Conservation (phyloP, 1,140 invertebrate species). For the Charaxes varanes region DNA sequence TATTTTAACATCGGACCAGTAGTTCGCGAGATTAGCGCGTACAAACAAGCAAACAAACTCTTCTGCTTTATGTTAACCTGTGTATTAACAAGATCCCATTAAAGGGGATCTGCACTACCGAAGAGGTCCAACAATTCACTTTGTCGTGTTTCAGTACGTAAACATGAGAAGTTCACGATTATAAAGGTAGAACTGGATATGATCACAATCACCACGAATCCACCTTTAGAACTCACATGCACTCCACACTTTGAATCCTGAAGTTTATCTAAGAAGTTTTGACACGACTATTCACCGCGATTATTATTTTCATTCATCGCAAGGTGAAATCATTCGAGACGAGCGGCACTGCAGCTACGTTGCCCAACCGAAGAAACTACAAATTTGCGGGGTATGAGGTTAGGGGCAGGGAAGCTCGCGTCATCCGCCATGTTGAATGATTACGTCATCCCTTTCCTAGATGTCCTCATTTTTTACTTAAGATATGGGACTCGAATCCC, state of each 20-base stretch:
- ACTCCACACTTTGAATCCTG: conserved; percentile 40
- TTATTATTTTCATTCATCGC: conserved; percentile 63
- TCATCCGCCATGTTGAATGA: conserved; percentile 68
- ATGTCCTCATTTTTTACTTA: not conserved
- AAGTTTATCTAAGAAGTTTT: conserved; percentile 44
- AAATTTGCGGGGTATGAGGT: conserved; percentile 33
- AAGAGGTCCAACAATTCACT: conserved; percentile 38
- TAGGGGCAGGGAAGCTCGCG: conserved; percentile 48
- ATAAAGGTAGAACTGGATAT: conserved; percentile 59
- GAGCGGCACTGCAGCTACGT: conserved; percentile 50
- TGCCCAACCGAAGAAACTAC: conserved; percentile 50
- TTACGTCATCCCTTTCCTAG: conserved; percentile 48
- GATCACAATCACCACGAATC: conserved; percentile 61
- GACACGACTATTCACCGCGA: conserved; percentile 36
- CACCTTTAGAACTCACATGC: conserved; percentile 57
- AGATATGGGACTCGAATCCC: too few relatives aligned
- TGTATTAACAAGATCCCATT: conserved; percentile 68
- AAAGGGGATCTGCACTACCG: conserved; percentile 40
- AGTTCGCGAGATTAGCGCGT: too few relatives aligned
- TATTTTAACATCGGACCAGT: too few relatives aligned
- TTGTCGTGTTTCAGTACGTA: conserved; percentile 52
- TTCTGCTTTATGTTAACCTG: too few relatives aligned
- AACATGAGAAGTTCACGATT: conserved; percentile 56
- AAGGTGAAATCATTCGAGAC: conserved; percentile 59
- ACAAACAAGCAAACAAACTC: too few relatives aligned